Evolutionary conservation across 2,888 invertebrate species (phyloP), one percentile per base, ranked within the genome.

Genomic region (Drosophila phalerata): DNA sequence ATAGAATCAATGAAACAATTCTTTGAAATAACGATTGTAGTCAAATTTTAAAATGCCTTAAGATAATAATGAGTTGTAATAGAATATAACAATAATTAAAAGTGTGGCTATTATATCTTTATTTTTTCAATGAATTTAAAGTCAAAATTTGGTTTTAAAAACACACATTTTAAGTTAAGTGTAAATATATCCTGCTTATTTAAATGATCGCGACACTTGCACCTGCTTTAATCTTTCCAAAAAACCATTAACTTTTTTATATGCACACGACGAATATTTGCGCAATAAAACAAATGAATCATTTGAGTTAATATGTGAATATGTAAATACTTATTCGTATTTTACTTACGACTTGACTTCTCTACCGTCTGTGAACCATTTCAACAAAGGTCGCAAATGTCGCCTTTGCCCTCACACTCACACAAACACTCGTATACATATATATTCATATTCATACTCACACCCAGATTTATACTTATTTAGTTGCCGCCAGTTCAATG

Each of bases 401-500:
- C 56, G 56, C 52, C 56, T 60, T 69, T 57, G 64, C 47, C 43
- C 57, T 48, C 30, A 32, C 38, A 11, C 17, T 9, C 9, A 11
- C 15, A 10, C 22, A 5, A n/a, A 15, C 6, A 55, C 17, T 10
- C 48, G n/a, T 2, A 55, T 10, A 22, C 13, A 15, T 38, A 25
- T 30, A 52, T 13, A 55, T 22, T 53, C 65, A 62, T n/a, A 52
- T 22, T 37, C 52, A 38, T 17, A 13, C 37, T 43, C 19, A 42
- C 40, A 58, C 45, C 45, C 19, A 17, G 42, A 67, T 60, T 69
- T 32, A 65, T 22, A 76, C 25, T 65, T 13, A 47, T 57, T 48
- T 42, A 49, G 49, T 49, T 58, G 43, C 58, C 65, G 79, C 56
- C 79, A 72, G 79, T 79, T 79, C 79, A 79, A 82, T 76, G 79